phyloP scores from a whole-genome alignment of 2,888 invertebrate genomes.

The Nudaria mundana region DNA sequence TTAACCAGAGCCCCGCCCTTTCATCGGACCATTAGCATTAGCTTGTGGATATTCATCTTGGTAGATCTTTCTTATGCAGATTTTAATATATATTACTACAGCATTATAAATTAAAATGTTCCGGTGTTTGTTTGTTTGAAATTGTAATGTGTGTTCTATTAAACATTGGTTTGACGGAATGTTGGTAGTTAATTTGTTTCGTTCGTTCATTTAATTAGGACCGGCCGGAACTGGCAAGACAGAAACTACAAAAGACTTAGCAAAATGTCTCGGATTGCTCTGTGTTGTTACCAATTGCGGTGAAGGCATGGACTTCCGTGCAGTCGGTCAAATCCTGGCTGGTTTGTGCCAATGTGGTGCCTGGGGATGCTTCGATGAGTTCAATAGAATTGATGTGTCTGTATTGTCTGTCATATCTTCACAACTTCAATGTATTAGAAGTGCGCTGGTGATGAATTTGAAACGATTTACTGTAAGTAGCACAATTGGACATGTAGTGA shows the following conservation, averaged over 20 bases:
- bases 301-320: slow-evolving; percentile 95
- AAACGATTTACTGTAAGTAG: slow-evolving; percentile 86
- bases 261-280: slow-evolving; percentile 91
- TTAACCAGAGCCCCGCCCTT: no score
- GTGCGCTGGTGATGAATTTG: slow-evolving; percentile 88
- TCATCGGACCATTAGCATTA: no score
- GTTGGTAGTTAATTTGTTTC: no score
- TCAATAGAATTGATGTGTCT: slow-evolving; percentile 95
- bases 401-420: slow-evolving; percentile 96
- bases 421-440: slow-evolving; percentile 93
- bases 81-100: no score
- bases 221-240: slow-evolving; percentile 94
- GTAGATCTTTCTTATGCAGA: no score
- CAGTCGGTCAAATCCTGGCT: slow-evolving; percentile 84
- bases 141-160: no score
- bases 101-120: no score
- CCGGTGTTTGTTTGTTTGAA: no score
- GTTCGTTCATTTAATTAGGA: slow-evolving; percentile 62
- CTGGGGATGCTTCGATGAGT: slow-evolving; percentile 98
- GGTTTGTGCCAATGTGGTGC: slow-evolving; percentile 93
- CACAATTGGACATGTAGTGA: not conserved
- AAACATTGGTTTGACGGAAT: no score
- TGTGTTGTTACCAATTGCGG: slow-evolving; percentile 96
- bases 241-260: slow-evolving; percentile 95
- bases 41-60: no score